Evolutionary conservation across 2,113 vertebrate species (phyloP).

Genomic region (Strigops habroptila): DNA sequence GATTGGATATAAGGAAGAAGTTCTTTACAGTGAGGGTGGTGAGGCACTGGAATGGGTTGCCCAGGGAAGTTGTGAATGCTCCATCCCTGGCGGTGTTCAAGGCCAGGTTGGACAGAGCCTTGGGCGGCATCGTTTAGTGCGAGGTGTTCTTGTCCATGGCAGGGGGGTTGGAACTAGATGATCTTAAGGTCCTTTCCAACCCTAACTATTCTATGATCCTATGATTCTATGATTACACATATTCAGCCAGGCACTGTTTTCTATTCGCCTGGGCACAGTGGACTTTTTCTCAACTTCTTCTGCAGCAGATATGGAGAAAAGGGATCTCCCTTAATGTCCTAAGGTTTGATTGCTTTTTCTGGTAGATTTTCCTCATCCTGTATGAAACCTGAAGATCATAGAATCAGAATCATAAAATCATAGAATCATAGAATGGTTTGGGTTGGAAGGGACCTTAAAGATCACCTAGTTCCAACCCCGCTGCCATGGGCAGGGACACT

Average conservation of each 20-base stretch:
- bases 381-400: neutral
- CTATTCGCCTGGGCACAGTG: neutral
- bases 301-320: neutral
- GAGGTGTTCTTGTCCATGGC: no score
- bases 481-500: neutral
- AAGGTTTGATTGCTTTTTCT: neutral
- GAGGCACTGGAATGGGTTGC: no score
- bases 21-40: no score
- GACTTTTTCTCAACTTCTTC: neutral
- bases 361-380: neutral
- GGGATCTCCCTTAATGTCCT: neutral
- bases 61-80: no score
- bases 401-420: neutral
- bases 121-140: no score
- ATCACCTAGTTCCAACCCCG: neutral
- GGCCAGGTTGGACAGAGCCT: no score
- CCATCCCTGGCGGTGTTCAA: no score
- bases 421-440: neutral
- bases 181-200: no score
- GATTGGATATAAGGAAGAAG: no score
- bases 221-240: no score
- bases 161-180: no score
- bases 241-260: neutral
- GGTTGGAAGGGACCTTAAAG: neutral
- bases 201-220: no score